A percentile compares a stretch with the other conserved stretches of the same genome.
phyloP scores from a whole-genome alignment of 92 coral and sea anemone species.

The Diadumene lineata region DNA sequence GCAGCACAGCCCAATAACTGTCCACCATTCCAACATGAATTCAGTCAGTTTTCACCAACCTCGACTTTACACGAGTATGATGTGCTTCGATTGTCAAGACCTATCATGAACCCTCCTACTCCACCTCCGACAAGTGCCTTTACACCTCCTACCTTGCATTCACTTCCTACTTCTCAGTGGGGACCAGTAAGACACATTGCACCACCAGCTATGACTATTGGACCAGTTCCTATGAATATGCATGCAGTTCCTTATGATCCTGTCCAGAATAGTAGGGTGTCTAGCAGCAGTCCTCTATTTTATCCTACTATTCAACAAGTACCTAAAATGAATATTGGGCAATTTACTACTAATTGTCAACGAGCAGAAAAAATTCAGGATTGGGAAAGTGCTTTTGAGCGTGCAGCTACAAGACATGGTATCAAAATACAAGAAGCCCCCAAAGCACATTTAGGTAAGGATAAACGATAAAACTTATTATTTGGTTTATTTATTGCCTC shows the following conservation, averaged over 20 bases:
- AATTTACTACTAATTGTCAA: neutral
- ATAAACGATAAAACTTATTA: too few species aligned
- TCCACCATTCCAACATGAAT: neutral
- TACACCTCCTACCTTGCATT: too few species aligned
- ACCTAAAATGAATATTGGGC: neutral
- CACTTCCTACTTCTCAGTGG: neutral
- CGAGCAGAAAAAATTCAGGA: neutral
- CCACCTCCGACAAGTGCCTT: neutral
- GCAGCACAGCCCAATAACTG: neutral
- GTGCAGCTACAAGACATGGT: slow-evolving; percentile 59
- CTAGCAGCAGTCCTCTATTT: neutral
- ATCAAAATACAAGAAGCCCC: slow-evolving; percentile 55
- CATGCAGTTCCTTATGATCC: slow-evolving; percentile 15
- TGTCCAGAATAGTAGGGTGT: neutral
- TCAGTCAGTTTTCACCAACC: slow-evolving; percentile 3
- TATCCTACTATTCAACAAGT: neutral
- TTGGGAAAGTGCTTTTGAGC: slow-evolving; percentile 32
- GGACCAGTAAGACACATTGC: neutral
- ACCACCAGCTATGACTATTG: neutral
- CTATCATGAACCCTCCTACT: neutral
- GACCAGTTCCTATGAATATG: neutral
- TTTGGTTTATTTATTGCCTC: too few species aligned
- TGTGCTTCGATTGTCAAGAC: neutral
- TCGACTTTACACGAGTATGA: neutral
- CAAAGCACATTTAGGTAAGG: slow-evolving; percentile 29